Evolutionary conservation across 1,140 invertebrate genomes (phyloP).

Genomic region (Eriosoma lanigerum): DNA sequence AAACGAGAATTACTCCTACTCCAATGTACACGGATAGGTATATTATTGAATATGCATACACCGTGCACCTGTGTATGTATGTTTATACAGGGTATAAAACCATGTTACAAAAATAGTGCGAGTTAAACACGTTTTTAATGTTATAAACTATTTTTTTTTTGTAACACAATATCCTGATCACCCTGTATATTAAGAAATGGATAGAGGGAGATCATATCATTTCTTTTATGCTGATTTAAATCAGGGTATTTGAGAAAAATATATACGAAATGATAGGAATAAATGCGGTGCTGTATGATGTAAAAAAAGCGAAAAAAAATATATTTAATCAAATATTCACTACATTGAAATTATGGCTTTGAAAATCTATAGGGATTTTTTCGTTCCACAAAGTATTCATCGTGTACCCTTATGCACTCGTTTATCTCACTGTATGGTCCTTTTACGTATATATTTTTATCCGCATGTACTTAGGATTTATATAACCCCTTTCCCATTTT

Average conservation of each 20-base stretch:
- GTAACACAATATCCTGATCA: neutral
- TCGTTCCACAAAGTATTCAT: constrained; percentile 25
- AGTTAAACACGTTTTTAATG: too few species aligned
- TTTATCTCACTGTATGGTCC: constrained; percentile 11
- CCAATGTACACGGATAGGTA: too few species aligned
- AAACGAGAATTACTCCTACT: too few species aligned
- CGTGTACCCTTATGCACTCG: constrained; percentile 12
- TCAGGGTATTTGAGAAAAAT: neutral
- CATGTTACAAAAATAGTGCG: too few species aligned
- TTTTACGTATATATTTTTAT: constrained; percentile 1
- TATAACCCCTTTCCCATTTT: neutral
- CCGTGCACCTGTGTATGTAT: too few species aligned
- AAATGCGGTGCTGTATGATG: constrained; percentile 2
- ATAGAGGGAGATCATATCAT: constrained; percentile 2
- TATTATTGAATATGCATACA: too few species aligned
- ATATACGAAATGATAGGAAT: neutral
- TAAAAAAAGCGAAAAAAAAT: neutral
- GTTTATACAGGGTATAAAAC: too few species aligned
- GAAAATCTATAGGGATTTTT: constrained; percentile 25
- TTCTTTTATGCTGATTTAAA: constrained; percentile 32
- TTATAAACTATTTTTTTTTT: too few species aligned
- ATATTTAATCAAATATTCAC: constrained; percentile 37
- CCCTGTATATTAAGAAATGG: constrained; percentile 2
- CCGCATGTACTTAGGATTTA: constrained; percentile 15
- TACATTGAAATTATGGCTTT: constrained; percentile 21